These are phyloP conservation scores for Phoxinus phoxinus DNA, from an alignment of 2,113 vertebrate species.

Conservation along the genomic window DNA sequence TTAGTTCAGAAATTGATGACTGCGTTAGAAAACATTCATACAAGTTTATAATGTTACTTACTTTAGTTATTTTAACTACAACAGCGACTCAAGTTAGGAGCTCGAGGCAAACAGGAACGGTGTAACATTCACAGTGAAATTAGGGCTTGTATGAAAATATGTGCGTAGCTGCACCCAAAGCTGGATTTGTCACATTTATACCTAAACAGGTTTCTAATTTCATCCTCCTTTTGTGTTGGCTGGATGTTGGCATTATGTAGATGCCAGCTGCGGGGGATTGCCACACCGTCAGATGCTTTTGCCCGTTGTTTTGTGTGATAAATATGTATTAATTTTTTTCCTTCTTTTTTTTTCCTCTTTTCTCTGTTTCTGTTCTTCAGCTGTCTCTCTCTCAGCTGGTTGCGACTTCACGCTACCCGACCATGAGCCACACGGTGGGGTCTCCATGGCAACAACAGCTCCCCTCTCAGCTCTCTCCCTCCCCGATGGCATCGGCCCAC, in stretches of 20 bases:
- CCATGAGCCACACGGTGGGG: slow-evolving; percentile 64
- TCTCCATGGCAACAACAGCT: slow-evolving; percentile 67
- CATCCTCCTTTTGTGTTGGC: slow-evolving; percentile 29
- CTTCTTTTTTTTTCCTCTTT: slow-evolving; percentile 43
- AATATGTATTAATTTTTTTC: slow-evolving; percentile 61
- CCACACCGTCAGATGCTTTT: slow-evolving; percentile 22
- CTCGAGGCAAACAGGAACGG: background rate
- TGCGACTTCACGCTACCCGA: slow-evolving; percentile 71
- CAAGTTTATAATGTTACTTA: background rate
- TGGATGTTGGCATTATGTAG: slow-evolving; percentile 40
- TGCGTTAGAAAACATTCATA: background rate
- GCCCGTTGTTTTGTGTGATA: slow-evolving; percentile 35
- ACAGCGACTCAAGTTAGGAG: background rate
- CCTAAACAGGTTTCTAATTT: slow-evolving; percentile 44
- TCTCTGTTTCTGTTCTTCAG: slow-evolving; percentile 70
- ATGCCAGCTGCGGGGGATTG: slow-evolving; percentile 36
- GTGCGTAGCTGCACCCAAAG: slow-evolving; percentile 4
- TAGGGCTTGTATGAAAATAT: background rate
- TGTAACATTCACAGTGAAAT: background rate
- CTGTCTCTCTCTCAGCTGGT: slow-evolving; percentile 87
- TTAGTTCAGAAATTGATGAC: slow-evolving; percentile 21
- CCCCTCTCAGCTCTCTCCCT: slow-evolving; percentile 68
- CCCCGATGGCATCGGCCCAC: slow-evolving; percentile 74
- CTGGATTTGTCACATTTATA: slow-evolving; percentile 25
- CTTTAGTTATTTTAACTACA: background rate